Evolutionary conservation across 2,888 invertebrate species (phyloP).

Genomic region (Erebia epiphron): DNA sequence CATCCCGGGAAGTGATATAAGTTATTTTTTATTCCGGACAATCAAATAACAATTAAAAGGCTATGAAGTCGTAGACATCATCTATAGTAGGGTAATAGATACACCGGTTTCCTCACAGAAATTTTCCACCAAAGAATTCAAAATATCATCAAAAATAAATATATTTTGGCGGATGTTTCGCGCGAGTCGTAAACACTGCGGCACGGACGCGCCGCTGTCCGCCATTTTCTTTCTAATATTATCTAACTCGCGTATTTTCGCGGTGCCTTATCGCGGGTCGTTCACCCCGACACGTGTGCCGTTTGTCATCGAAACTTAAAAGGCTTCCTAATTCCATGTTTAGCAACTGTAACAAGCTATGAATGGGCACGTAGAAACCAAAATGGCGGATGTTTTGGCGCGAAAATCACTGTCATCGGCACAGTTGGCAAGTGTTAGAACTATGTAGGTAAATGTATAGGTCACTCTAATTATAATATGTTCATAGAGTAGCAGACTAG

Average conservation of each 20-base stretch:
- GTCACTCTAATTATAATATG: not conserved
- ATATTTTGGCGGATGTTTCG: slow-evolving; percentile 6
- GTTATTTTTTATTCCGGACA: too few relatives aligned
- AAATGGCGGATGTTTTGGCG: slow-evolving; percentile 16
- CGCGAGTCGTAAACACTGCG: slow-evolving; percentile 37
- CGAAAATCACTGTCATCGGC: slow-evolving; percentile 10
- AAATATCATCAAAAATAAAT: not conserved
- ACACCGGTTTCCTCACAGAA: not conserved
- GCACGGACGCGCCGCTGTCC: slow-evolving; percentile 50
- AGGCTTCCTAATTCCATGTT: slow-evolving; percentile 23
- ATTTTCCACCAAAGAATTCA: too few relatives aligned
- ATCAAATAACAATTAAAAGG: too few relatives aligned
- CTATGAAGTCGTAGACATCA: too few relatives aligned
- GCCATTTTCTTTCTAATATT: slow-evolving; percentile 77
- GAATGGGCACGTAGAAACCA: slow-evolving; percentile 11
- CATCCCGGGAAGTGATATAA: too few relatives aligned
- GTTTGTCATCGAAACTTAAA: slow-evolving; percentile 38
- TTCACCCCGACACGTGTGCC: slow-evolving; percentile 55
- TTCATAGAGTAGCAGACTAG: not conserved
- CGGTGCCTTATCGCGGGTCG: slow-evolving; percentile 70
- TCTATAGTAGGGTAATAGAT: not conserved
- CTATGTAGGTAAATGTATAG: not conserved
- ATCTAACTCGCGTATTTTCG: slow-evolving; percentile 74
- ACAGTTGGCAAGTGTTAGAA: slow-evolving; percentile 7
- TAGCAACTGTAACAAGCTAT: slow-evolving; percentile 23